These are phyloP conservation scores for Enoplosus armatus DNA, from an alignment of 2,797 vertebrate genomes.

Conservation along the genomic window DNA sequence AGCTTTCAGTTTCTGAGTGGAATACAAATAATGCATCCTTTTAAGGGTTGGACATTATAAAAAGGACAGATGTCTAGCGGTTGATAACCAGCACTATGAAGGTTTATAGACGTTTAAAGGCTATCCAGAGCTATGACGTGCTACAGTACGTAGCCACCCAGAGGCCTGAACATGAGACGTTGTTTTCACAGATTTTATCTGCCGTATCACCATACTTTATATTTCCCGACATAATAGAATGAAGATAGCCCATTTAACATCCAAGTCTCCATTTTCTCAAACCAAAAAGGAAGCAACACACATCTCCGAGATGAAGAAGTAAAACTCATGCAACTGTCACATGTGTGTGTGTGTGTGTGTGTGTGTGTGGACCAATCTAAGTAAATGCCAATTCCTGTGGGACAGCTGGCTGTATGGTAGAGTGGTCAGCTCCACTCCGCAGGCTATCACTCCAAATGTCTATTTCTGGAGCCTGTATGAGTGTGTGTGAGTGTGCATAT, in stretches of 20 bases:
- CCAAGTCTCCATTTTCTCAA: not conserved
- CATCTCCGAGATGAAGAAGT: not conserved
- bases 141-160: not conserved
- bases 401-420: constrained; percentile 69
- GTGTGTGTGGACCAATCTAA: constrained; percentile 27
- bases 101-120: not conserved
- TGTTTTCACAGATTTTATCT: not conserved
- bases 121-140: not conserved
- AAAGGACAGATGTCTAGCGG: not conserved
- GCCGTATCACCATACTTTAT: not conserved
- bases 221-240: not conserved
- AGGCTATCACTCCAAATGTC: constrained; percentile 61
- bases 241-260: not conserved
- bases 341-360: no score
- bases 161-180: not conserved
- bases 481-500: constrained; percentile 25
- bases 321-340: not conserved
- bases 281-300: not conserved
- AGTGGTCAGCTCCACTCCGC: constrained; percentile 64
- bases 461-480: constrained; percentile 54
- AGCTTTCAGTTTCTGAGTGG: not conserved
- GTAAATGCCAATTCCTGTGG: constrained; percentile 67
- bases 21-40: not conserved
- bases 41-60: not conserved
- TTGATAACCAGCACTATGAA: not conserved